Conservation (phyloP, 2,113 vertebrate species). For the Capra hircus region DNA sequence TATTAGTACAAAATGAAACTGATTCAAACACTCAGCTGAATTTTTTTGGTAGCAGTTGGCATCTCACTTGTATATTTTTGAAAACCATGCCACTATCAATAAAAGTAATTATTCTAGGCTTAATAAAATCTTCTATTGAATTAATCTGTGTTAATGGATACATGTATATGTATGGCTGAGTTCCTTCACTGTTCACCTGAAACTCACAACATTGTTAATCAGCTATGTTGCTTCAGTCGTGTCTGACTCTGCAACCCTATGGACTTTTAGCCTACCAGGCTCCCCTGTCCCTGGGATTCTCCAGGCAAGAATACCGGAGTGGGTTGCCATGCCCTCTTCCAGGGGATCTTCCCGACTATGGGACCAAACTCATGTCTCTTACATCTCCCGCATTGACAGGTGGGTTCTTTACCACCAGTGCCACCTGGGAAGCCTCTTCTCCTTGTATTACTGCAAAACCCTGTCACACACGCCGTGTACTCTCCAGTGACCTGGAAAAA, state of each 20-base stretch:
- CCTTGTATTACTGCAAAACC: constrained; percentile 9
- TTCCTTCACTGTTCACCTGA: neutral
- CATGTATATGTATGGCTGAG: neutral
- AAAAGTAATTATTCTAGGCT: constrained; percentile 39
- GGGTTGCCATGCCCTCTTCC: neutral
- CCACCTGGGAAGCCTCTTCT: neutral
- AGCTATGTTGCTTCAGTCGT: neutral
- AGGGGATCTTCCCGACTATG: neutral
- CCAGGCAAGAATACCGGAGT: neutral
- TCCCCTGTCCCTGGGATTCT: neutral
- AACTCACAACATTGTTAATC: neutral
- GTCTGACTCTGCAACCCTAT: neutral
- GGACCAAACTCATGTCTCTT: neutral
- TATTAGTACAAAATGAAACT: constrained; percentile 27
- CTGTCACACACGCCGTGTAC: neutral
- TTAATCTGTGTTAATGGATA: neutral
- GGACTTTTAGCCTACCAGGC: neutral
- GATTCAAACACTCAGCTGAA: neutral
- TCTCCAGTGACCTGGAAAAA: constrained; percentile 3
- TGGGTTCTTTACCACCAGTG: neutral
- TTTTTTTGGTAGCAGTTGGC: neutral
- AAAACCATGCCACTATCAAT: constrained; percentile 11
- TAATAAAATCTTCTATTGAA: constrained; percentile 48
- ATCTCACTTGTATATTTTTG: constrained; percentile 1
- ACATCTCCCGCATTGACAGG: neutral